These are phyloP conservation scores for Xiphydria camelus DNA, from an alignment of 2,888 invertebrate species.

Conservation along the genomic window DNA sequence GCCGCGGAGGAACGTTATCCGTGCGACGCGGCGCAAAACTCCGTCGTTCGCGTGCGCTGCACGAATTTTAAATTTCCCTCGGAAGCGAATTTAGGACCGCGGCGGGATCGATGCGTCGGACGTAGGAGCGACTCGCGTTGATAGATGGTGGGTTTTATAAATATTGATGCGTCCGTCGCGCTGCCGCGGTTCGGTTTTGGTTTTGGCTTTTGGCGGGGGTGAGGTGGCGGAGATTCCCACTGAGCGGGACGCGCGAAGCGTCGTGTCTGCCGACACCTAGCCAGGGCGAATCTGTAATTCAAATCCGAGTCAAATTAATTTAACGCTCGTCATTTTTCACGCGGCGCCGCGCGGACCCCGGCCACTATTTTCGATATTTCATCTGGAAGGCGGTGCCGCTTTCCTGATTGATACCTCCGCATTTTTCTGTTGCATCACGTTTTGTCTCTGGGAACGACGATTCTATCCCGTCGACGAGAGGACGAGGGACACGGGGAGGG, in stretches of 20 bases:
- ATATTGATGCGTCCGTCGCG: conserved; percentile 29
- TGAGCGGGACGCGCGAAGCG: conserved; percentile 26
- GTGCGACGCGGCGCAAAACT: too few species aligned
- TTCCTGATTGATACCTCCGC: conserved; percentile 13
- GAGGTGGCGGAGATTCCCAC: conserved; percentile 23
- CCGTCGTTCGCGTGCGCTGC: too few species aligned
- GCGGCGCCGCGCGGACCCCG: conserved; percentile 21
- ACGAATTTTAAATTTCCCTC: too few species aligned
- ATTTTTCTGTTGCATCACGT: conserved; percentile 8
- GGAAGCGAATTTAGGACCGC: too few species aligned
- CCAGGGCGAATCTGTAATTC: conserved; percentile 39
- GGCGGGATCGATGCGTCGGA: background rate
- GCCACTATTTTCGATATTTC: conserved; percentile 32
- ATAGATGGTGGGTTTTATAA: conserved; percentile 33
- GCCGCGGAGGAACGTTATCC: too few species aligned
- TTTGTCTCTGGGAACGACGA: conserved; percentile 8
- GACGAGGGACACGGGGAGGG: too few species aligned
- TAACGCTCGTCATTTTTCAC: conserved; percentile 48
- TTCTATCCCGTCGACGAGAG: too few species aligned
- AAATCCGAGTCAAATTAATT: conserved; percentile 48
- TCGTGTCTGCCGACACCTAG: conserved; percentile 29
- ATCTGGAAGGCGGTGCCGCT: conserved; percentile 16
- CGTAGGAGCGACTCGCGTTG: conserved; percentile 16
- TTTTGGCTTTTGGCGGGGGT: background rate
- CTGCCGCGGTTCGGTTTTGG: conserved; percentile 6